Base-by-base conservation (phyloP, 2,888 invertebrate genomes). In the Volucella inflata region DNA sequence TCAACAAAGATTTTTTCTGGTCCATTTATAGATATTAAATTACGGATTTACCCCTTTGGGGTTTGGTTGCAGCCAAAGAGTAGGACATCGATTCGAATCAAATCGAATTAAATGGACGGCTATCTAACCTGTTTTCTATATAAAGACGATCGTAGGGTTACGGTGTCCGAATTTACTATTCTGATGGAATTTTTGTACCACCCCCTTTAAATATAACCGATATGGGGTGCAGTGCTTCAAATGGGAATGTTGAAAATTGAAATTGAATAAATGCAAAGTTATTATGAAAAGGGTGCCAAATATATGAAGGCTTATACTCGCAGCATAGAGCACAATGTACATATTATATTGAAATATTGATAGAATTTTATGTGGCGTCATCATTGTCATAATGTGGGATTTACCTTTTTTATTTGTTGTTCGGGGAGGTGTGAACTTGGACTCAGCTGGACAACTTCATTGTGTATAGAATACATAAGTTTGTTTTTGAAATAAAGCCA, bases 11-110 rank as follows among this genome's bases (percentile, higher is more conserved):
- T 87, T 87, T 82, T 55, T 78, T 78, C 72, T 78, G 87, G 87
- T 87, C 87, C 82, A 87, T 87, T 87, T 87, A 78, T 87, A 87
- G 87, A 87, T 87, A 87, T 87, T 82, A 82, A 87, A 82, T 87
- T 82, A 82, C 65, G 53, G 74, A 87, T 81, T 87, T 81, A 50
- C 53, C 62, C 11, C n/a, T 14, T 17, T 40, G 42, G 40, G 67
- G 72, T 55, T 67, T 72, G 65, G 78, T 72, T 72, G 71, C n/a
- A 48, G 17, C 50, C 70, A 46, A 71, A 46, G 36, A 21, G 48
- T 53, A n/a, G 50, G 59, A 21, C 21, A 21, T 21, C 74, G 64
- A 55, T 78, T 57, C 68, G 71, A 60, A 74, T 72, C 65, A 40
- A 71, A 55, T 48, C 59, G 36, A n/a, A 51, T 51, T 42, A 59